These are phyloP conservation scores for Dynastes grantii DNA, from an alignment of 2,888 invertebrate species.

Conservation along the genomic window DNA sequence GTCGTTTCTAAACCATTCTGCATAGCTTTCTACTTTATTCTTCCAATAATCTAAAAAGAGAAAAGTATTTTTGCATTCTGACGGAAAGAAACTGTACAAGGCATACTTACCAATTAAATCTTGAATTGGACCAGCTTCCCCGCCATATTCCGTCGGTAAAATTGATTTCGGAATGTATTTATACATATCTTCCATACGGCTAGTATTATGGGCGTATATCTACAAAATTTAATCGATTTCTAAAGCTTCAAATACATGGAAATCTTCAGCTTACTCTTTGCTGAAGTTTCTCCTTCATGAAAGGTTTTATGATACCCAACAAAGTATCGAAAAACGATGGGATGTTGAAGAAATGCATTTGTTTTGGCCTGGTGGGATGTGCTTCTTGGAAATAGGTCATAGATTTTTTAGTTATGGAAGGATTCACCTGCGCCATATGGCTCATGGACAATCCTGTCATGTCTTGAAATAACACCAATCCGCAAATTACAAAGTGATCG, in stretches of 20 bases:
- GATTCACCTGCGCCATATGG: slow-evolving; percentile 72
- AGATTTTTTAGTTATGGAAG: slow-evolving; percentile 75
- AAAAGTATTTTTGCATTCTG: background rate
- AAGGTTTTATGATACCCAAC: slow-evolving; percentile 74
- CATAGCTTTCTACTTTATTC: slow-evolving; percentile 71
- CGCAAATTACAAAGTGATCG: slow-evolving; percentile 74
- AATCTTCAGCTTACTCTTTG: slow-evolving; percentile 40
- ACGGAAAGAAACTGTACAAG: background rate
- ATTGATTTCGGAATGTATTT: slow-evolving; percentile 74
- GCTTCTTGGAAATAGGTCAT: slow-evolving; percentile 72
- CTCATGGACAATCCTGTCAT: slow-evolving; percentile 72
- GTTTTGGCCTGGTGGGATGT: slow-evolving; percentile 75
- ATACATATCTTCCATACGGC: slow-evolving; percentile 73
- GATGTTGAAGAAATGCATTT: slow-evolving; percentile 75
- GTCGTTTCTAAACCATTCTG: slow-evolving; percentile 73
- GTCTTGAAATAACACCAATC: slow-evolving; percentile 74
- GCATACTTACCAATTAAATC: slow-evolving; percentile 59
- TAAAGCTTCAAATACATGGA: background rate
- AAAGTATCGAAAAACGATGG: slow-evolving; percentile 75
- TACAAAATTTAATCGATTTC: slow-evolving; percentile 62
- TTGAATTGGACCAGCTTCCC: slow-evolving; percentile 73
- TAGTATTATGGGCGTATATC: slow-evolving; percentile 72
- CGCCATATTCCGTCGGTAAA: slow-evolving; percentile 80
- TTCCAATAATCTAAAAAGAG: slow-evolving; percentile 70
- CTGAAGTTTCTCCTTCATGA: slow-evolving; percentile 74